Evolutionary conservation across 2,888 invertebrate species (phyloP).

Genomic region (Ophioninae sp.): DNA sequence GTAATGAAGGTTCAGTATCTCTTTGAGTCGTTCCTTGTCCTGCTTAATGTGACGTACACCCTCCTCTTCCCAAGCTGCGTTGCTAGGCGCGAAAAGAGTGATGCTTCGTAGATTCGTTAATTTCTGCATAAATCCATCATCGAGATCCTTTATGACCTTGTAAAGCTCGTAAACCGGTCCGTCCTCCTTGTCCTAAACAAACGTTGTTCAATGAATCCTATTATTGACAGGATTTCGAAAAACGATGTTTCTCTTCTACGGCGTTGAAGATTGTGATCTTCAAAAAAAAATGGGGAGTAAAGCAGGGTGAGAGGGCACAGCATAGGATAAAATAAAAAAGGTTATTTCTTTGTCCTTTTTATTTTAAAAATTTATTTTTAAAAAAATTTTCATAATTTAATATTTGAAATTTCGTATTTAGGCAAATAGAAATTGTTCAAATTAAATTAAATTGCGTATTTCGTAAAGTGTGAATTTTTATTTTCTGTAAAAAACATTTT

Average conservation of each 20-base stretch:
- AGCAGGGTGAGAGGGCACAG: background rate
- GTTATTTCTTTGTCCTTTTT: background rate
- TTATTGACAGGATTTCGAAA: background rate
- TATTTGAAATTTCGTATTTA: background rate
- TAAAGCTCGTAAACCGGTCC: slow-evolving; percentile 92
- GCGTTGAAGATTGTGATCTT: slow-evolving; percentile 19
- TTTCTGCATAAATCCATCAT: slow-evolving; percentile 88
- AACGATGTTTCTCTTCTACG: slow-evolving; percentile 3
- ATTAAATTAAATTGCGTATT: background rate
- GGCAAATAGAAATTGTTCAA: background rate
- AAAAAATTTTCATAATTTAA: too few species aligned
- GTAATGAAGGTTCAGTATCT: slow-evolving; percentile 91
- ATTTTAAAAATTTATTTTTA: background rate
- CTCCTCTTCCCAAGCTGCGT: slow-evolving; percentile 91
- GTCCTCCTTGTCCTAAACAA: slow-evolving; percentile 86
- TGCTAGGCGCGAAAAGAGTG: slow-evolving; percentile 94
- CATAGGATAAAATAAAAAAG: background rate
- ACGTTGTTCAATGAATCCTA: slow-evolving; percentile 49
- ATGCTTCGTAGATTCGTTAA: slow-evolving; percentile 88
- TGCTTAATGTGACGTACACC: slow-evolving; percentile 86
- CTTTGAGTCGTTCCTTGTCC: slow-evolving; percentile 87
- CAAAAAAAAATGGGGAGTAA: background rate
- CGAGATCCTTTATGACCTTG: slow-evolving; percentile 89
- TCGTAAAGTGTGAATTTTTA: background rate
- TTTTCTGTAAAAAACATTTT: background rate